Base-by-base conservation (phyloP, 2,888 invertebrate species). In the Tenthredo livida region DNA sequence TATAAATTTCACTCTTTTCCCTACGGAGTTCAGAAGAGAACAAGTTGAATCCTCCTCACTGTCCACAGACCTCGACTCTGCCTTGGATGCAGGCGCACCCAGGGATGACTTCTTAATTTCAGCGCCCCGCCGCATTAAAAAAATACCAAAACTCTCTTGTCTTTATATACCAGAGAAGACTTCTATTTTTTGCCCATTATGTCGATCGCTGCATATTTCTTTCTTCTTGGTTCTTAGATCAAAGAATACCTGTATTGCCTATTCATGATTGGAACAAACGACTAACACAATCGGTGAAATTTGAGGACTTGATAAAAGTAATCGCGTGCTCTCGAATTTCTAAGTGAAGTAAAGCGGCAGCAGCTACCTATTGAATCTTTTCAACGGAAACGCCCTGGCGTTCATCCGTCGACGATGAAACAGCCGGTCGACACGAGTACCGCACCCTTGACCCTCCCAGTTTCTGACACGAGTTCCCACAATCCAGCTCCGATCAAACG, bases 371-470 rank as follows among this genome's bases (percentile, higher is more conserved):
- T 73, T 73, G 58, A 61, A 61, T 58, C 61, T 61, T n/a, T 21
- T 61, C 29, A 40, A 40, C 80, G 80, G 80, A 80, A 80, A 80
- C 80, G 80, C 80, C 80, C 80, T 80, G 61, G 50, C 58, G 61
- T 61, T 80, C 50, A 61, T n/a, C 10, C 77, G 61, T 58, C 37
- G 21, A 80, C 37, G 40, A 21, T 61, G 80, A 61, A 80, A 80
- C 80, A 61, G 61, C 58, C 80, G 47, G 58, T 21, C 80, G 80
- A 80, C 58, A 80, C 50, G 70, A 73, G 58, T 40, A 86, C 84
- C 85, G 88, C 88, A 88, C 89, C 88, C 88, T 88, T 88, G 90
- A 89, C 88, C 88, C 88, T 87, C 85, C 88, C 83, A 83, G 83
- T 83, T 80, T 80, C 80, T 80, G 37, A 78, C 78, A 83, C 83